Evolutionary conservation across 2,113 vertebrate genomes (phyloP).

Genomic region (Peromyscus maniculatus): DNA sequence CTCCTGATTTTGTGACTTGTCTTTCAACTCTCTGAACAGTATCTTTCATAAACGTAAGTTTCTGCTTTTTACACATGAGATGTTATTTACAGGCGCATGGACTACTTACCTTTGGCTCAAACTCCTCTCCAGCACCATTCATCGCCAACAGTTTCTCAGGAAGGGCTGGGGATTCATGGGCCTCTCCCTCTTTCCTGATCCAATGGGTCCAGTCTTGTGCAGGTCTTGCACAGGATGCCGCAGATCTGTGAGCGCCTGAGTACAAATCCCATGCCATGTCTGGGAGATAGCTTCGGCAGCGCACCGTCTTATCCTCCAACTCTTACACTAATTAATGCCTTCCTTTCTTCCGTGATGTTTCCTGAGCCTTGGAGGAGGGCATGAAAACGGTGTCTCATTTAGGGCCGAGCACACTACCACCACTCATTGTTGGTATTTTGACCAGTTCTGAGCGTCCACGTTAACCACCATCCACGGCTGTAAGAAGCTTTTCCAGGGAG

Average conservation of each 20-base stretch:
- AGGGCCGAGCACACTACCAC: neutral
- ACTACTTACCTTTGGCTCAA: neutral
- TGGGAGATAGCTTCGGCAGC: neutral
- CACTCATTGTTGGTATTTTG: neutral
- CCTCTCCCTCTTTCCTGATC: neutral
- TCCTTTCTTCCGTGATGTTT: neutral
- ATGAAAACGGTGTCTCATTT: neutral
- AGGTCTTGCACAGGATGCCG: neutral
- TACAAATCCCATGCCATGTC: neutral
- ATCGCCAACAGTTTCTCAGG: neutral
- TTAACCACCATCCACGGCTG: neutral
- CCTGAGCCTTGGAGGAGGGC: neutral
- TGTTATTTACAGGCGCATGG: neutral
- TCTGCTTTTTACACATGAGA: neutral
- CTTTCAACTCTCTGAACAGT: neutral
- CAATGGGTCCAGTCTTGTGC: neutral
- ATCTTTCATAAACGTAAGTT: neutral
- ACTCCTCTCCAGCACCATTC: neutral
- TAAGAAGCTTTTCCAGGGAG: neutral
- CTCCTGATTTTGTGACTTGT: neutral
- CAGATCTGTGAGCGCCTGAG: neutral
- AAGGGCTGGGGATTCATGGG: neutral
- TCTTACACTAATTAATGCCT: neutral
- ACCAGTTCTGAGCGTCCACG: neutral
- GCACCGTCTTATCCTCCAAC: neutral